phyloP scores from a whole-genome alignment of 1,140 invertebrate genomes.

The Melipona quadrifasciata region DNA sequence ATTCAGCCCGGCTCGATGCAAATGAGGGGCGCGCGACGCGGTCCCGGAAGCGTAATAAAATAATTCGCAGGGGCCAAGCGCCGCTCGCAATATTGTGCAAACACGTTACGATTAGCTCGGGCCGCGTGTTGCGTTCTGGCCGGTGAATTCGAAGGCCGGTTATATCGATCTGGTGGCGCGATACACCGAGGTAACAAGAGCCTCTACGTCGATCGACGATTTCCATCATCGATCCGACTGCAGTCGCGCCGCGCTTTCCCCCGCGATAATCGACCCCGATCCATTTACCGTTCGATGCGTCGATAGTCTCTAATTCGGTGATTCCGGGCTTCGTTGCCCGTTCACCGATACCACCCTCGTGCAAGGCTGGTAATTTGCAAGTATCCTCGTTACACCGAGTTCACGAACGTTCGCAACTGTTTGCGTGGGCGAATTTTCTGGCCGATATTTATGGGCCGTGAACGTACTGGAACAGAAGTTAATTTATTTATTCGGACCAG shows the following conservation, averaged over 20 bases:
- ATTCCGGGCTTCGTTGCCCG: not conserved
- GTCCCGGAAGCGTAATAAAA: slow-evolving; percentile 8
- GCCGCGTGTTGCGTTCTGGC: slow-evolving; percentile 9
- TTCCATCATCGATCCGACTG: not conserved
- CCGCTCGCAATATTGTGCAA: slow-evolving; percentile 14
- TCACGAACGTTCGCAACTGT: not conserved
- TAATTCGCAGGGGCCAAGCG: not conserved
- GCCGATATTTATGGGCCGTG: no score
- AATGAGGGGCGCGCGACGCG: not conserved
- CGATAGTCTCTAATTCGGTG: not conserved
- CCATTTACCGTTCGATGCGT: not conserved
- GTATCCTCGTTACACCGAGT: no score
- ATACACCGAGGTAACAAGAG: slow-evolving; percentile 3
- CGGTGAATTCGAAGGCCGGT: slow-evolving; percentile 33
- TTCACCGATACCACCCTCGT: not conserved
- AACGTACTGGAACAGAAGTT: no score
- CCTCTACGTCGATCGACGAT: not conserved
- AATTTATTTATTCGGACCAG: no score
- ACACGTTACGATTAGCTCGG: slow-evolving; percentile 36
- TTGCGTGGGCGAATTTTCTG: not conserved
- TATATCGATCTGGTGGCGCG: slow-evolving; percentile 17
- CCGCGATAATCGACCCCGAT: not conserved
- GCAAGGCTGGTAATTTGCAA: not conserved
- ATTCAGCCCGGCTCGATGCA: not conserved
- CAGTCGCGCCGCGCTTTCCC: not conserved